Conservation (phyloP, 2,888 invertebrate species). For the Aleiodes alternator region DNA sequence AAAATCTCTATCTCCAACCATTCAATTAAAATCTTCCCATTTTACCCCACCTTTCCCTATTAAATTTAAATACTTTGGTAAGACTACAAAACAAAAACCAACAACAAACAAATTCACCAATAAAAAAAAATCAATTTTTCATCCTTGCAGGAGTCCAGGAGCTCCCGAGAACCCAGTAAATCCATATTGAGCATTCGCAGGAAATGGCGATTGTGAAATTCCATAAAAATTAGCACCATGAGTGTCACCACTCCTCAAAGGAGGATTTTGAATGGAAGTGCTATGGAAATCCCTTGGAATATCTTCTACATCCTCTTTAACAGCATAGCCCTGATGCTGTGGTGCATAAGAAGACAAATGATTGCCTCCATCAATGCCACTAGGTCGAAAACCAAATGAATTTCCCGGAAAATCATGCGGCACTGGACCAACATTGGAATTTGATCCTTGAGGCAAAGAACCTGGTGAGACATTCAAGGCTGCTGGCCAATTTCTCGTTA, state of each 20-base stretch:
- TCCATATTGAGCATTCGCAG: constrained; percentile 35
- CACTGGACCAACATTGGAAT: not conserved
- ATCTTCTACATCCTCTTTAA: constrained; percentile 65
- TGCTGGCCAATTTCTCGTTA: constrained; percentile 68
- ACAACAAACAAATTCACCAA: not conserved
- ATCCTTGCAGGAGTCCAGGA: constrained; percentile 30
- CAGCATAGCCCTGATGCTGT: constrained; percentile 62
- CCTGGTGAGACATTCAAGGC: not conserved
- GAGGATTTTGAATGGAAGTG: constrained; percentile 55
- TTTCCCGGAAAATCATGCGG: not conserved
- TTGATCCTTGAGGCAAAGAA: constrained; percentile 7
- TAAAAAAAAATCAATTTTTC: not conserved
- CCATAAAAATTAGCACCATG: not conserved
- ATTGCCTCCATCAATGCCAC: not conserved
- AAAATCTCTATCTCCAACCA: too few relatives aligned
- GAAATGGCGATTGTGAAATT: constrained; percentile 15
- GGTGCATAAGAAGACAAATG: not conserved
- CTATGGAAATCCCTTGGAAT: constrained; percentile 58
- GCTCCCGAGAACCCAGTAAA: not conserved
- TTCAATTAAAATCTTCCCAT: too few relatives aligned
- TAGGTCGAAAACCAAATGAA: not conserved
- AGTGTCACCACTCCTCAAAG: not conserved
- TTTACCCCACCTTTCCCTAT: not conserved
- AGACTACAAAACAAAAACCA: not conserved
- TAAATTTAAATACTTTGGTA: constrained; percentile 17